Base-by-base conservation (phyloP, 1,140 invertebrate species). In the Macrobrachium nipponense region DNA sequence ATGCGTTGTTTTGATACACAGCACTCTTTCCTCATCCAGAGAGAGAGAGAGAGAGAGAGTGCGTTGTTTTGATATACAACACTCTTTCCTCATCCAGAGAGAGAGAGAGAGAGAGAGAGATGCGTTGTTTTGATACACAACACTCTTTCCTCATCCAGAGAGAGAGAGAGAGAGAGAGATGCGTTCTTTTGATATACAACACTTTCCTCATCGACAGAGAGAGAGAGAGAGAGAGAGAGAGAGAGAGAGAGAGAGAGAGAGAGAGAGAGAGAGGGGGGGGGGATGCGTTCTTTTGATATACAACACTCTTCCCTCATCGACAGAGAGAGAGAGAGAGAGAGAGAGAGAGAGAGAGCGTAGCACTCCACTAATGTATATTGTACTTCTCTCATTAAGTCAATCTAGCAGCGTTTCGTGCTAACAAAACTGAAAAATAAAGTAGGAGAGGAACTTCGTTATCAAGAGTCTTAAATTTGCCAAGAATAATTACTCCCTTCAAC, bases 211-310 rank as follows among this genome's bases (percentile, higher is more conserved):
- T 10, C 17, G 62, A 66, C 8, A 66, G 64, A 66, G 7, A 66
- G 64, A 66, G 64, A 66, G 64, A 66, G 64, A 66, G 64, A 66
- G 64, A 66, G 64, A 27, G 66, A 20, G 66, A 36, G 66, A 68
- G 66, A 20, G 66, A 68, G 17, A 20, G n/a, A 68, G 66, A 68
- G 66, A 68, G 66, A 20, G 66, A 68, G 66, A 20, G 66, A 68
- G 66, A 20, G 66, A 68, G 66, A 20, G 66, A 68, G 66, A n/a
- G 66, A 68, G 66, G 18, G 18, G n/a, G n/a, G n/a, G n/a, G n/a
- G n/a, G 66, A 36, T 36, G 27, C 27, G 27, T 36, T 36, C n/a
- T 36, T 36, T 36, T 36, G 27, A 36, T 36, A 36, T 36, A 1
- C 27, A 36, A 36, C 1, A 36, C 27, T 2, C 27, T 36, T 36